Conservation (phyloP, 2,797 vertebrate genomes). For the Chloroceryle amazona region DNA sequence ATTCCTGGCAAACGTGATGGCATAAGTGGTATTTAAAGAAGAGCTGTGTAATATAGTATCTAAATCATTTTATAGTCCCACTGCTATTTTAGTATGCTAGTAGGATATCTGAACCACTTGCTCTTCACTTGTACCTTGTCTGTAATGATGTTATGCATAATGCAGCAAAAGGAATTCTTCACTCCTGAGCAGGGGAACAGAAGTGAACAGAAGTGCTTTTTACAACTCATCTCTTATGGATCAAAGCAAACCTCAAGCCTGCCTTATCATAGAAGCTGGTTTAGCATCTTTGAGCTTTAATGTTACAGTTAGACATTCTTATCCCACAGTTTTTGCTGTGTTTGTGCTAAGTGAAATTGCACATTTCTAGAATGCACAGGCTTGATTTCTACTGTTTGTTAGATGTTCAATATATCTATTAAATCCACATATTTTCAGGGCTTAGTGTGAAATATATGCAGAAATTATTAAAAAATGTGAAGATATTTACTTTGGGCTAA, state of each 20-base stretch:
- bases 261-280: slow-evolving; percentile 48
- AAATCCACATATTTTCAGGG: neutral
- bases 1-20: slow-evolving; percentile 35
- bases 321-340: slow-evolving; percentile 30
- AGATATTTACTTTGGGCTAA: neutral
- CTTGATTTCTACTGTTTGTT: neutral
- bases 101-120: slow-evolving; percentile 62
- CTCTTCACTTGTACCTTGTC: slow-evolving; percentile 72
- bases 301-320: slow-evolving; percentile 38
- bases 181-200: slow-evolving; percentile 65
- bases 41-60: slow-evolving; percentile 54
- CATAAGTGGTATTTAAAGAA: slow-evolving; percentile 71
- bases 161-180: slow-evolving; percentile 79
- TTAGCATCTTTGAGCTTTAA: slow-evolving; percentile 38
- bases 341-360: neutral
- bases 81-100: slow-evolving; percentile 70
- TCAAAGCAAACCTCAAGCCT: slow-evolving; percentile 71
- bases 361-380: neutral
- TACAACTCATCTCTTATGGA: slow-evolving; percentile 67
- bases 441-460: neutral
- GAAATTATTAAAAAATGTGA: neutral
- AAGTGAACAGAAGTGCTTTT: slow-evolving; percentile 64
- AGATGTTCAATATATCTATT: neutral
- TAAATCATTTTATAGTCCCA: slow-evolving; percentile 71
- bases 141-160: slow-evolving; percentile 81